Conservation (phyloP, 2,888 invertebrate genomes). For the Heteromurus nitidus region DNA sequence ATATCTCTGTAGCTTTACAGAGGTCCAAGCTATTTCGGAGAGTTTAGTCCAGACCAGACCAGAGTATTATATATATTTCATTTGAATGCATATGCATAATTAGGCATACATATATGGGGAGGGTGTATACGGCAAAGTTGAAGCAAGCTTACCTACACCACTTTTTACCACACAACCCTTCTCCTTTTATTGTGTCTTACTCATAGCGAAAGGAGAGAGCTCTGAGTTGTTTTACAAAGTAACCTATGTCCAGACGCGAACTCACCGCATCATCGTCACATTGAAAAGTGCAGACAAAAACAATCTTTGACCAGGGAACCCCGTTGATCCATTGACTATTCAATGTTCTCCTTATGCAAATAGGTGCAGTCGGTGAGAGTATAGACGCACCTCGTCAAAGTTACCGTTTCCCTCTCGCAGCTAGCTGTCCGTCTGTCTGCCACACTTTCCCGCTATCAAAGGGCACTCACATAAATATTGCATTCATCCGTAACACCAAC, state of each 20-base stretch:
- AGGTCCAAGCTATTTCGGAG: background rate
- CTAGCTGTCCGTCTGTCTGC: slow-evolving; percentile 57
- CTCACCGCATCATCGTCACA: slow-evolving; percentile 21
- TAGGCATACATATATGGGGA: background rate
- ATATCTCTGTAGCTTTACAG: background rate
- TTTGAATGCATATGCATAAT: slow-evolving; percentile 28
- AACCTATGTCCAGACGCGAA: background rate
- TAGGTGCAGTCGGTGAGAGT: slow-evolving; percentile 27
- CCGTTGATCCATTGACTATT: slow-evolving; percentile 43
- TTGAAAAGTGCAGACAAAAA: slow-evolving; percentile 14
- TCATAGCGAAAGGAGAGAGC: no score
- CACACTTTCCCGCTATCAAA: slow-evolving; percentile 27
- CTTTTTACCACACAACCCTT: no score
- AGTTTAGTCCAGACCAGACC: slow-evolving; percentile 35
- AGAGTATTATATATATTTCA: slow-evolving; percentile 38
- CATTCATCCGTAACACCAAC: background rate
- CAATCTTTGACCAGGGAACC: slow-evolving; percentile 47
- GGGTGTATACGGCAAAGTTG: no score
- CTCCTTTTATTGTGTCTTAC: slow-evolving; percentile 36
- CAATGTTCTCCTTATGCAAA: slow-evolving; percentile 52
- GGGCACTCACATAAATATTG: slow-evolving; percentile 10
- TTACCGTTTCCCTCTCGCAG: slow-evolving; percentile 27
- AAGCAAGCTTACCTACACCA: no score
- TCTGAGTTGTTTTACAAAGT: no score
- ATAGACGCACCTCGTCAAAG: slow-evolving; percentile 35